Evolutionary conservation across 1,140 invertebrate genomes (phyloP).

Genomic region (Pachyrhynchus sulphureomaculatus): DNA sequence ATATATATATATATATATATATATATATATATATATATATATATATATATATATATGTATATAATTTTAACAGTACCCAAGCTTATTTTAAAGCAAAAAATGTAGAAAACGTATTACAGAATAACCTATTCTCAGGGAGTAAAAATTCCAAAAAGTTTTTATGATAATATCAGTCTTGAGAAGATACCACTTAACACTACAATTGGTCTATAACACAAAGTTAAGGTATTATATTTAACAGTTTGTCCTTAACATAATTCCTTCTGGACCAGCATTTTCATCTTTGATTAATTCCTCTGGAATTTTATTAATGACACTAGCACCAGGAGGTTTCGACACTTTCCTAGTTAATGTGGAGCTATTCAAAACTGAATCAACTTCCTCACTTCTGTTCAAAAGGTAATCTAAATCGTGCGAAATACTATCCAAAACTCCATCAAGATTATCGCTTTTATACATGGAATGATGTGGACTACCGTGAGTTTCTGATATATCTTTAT

Average conservation of each 20-base stretch:
- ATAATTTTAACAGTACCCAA: too few relatives aligned
- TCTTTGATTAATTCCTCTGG: conserved; percentile 34
- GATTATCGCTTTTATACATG: conserved; percentile 33
- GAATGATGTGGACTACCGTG: conserved; percentile 1
- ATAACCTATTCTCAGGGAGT: too few relatives aligned
- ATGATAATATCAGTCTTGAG: too few relatives aligned
- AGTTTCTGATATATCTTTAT: background rate
- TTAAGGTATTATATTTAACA: conserved; percentile 24
- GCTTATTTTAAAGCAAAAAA: too few relatives aligned
- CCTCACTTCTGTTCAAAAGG: conserved; percentile 42
- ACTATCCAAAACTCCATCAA: conserved; percentile 47
- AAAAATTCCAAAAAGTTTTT: too few relatives aligned
- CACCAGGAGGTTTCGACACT: conserved; percentile 35
- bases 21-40: too few relatives aligned
- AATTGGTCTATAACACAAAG: too few relatives aligned
- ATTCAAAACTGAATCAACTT: conserved; percentile 3
- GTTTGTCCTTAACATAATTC: conserved; percentile 41
- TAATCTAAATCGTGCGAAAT: conserved; percentile 49
- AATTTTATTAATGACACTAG: conserved; percentile 37
- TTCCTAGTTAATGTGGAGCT: conserved; percentile 22
- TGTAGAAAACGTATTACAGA: too few relatives aligned
- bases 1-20: too few relatives aligned
- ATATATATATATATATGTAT: too few relatives aligned
- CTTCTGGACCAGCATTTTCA: conserved; percentile 33
- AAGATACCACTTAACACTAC: too few relatives aligned